Conservation (phyloP, 2,113 vertebrate genomes). For the Heterotis niloticus region DNA sequence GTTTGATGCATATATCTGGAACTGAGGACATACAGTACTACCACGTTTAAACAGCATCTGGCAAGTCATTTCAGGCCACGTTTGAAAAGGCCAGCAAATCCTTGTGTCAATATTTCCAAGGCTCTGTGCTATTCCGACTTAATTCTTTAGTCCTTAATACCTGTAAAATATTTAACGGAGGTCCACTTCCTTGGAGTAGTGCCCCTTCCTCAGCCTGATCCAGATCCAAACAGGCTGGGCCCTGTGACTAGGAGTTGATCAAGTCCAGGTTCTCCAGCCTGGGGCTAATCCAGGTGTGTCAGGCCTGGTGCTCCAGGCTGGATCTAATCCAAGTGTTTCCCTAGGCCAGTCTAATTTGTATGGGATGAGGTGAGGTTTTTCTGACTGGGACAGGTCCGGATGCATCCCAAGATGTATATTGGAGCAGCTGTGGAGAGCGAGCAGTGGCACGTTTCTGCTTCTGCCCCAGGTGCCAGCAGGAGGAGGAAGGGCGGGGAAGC, state of each 20-base stretch:
- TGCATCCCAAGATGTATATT: background rate
- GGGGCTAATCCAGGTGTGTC: background rate
- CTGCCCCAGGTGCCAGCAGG: slow-evolving; percentile 6
- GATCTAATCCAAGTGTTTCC: background rate
- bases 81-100: background rate
- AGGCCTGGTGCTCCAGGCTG: background rate
- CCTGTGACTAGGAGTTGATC: too few relatives aligned
- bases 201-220: background rate
- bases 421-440: background rate
- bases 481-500: background rate
- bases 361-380: too few relatives aligned
- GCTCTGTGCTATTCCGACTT: background rate
- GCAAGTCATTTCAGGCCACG: background rate
- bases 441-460: background rate
- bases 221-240: background rate
- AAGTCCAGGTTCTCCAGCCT: background rate
- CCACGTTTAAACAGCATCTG: background rate
- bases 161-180: slow-evolving; percentile 11
- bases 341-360: background rate
- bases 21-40: background rate
- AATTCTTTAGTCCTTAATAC: background rate
- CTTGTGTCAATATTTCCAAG: background rate
- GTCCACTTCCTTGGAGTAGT: background rate
- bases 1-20: background rate
- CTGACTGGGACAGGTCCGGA: background rate